Conservation (phyloP, 92 coral and sea anemone species). For the Parazoanthus swiftii region DNA sequence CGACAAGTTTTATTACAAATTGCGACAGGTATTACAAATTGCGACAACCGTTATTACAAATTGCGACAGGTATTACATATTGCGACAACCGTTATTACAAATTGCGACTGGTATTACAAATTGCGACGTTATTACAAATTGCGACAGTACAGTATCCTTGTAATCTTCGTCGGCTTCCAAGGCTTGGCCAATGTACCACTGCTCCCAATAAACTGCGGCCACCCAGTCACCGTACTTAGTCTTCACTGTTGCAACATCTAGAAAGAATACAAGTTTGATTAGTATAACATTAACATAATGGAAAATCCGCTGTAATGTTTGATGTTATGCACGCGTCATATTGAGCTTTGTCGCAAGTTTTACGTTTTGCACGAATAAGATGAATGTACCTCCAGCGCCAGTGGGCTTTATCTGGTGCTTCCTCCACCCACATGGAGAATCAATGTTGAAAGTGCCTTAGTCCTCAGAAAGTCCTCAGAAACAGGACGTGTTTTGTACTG, state of each 20-base stretch:
- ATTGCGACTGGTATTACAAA: too few relatives aligned
- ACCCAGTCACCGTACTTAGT: constrained; percentile 28
- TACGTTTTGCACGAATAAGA: neutral
- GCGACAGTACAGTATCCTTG: too few relatives aligned
- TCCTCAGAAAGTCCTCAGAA: too few relatives aligned
- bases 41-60: too few relatives aligned
- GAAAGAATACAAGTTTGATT: neutral
- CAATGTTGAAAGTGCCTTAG: constrained; percentile 22
- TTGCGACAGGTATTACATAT: too few relatives aligned
- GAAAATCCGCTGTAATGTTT: neutral
- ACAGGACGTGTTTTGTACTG: constrained; percentile 5
- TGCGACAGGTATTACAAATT: too few relatives aligned
- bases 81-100: too few relatives aligned
- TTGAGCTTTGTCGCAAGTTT: constrained; percentile 9
- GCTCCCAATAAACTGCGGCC: constrained; percentile 5
- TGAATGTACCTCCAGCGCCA: constrained; percentile 3
- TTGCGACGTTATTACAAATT: too few relatives aligned
- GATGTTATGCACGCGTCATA: constrained; percentile 8
- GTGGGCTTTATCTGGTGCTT: constrained; percentile 17
- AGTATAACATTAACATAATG: constrained; percentile 7
- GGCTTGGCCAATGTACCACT: constrained; percentile 23
- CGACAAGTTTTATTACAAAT: too few relatives aligned
- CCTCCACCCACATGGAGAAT: constrained; percentile 19
- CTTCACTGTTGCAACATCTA: constrained; percentile 10
- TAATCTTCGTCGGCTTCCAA: constrained; percentile 26